Percentiles rank a stretch among this genome's conserved stretches.
Conservation (phyloP, 2,797 vertebrate genomes). For the Trachops cirrhosus region DNA sequence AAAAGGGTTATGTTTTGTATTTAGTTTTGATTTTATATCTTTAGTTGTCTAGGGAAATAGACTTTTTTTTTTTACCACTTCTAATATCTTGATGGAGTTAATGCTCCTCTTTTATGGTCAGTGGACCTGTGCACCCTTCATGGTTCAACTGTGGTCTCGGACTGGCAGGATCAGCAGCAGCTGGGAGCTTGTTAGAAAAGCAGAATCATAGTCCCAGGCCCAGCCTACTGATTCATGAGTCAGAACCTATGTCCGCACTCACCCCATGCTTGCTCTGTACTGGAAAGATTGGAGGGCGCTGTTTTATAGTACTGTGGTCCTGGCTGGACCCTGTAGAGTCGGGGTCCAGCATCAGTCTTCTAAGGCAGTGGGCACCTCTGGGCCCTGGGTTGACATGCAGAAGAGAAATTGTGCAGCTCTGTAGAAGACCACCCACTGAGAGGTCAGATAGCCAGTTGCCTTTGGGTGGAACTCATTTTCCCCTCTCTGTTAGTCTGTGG, state of each 20-base stretch:
- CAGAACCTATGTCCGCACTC: background rate
- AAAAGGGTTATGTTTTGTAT: background rate
- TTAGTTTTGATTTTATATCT: slow-evolving; percentile 39
- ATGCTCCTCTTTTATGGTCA: background rate
- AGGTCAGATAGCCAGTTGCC: background rate
- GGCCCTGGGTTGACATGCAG: background rate
- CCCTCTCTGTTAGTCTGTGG: background rate
- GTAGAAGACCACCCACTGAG: background rate
- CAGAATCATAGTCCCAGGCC: background rate
- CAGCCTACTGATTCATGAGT: background rate
- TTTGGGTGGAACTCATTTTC: background rate
- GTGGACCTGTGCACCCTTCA: background rate
- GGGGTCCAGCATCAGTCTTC: background rate
- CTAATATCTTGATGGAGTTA: background rate
- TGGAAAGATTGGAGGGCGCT: background rate
- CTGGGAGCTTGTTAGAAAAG: background rate
- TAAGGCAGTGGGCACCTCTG: background rate
- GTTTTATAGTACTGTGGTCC: background rate
- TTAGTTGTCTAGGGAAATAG: slow-evolving; percentile 10
- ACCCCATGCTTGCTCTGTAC: background rate
- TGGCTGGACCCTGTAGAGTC: background rate
- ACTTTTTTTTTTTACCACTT: background rate
- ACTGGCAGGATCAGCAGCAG: background rate
- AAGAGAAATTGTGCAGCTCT: background rate
- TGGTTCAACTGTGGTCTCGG: background rate